These are phyloP conservation scores for Falcaria lacertinaria DNA, from an alignment of 2,888 invertebrate genomes.

Conservation along the genomic window DNA sequence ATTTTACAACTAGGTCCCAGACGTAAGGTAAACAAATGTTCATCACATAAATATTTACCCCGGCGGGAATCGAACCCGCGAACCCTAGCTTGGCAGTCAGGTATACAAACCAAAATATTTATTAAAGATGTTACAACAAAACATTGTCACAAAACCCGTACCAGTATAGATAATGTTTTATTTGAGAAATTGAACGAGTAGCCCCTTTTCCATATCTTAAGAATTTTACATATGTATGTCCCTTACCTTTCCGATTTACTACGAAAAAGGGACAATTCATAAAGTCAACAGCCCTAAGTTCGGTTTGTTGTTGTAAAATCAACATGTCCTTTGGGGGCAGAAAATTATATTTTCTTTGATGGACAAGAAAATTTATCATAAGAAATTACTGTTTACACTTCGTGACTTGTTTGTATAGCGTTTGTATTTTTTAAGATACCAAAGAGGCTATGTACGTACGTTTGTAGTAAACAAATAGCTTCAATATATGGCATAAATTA, in stretches of 20 bases:
- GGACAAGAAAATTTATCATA: slow-evolving; percentile 18
- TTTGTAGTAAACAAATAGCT: no score
- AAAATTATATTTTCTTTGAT: slow-evolving; percentile 21
- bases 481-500: neutral
- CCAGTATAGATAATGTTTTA: neutral
- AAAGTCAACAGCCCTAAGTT: neutral
- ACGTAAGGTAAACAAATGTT: no score
- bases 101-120: no score
- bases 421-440: slow-evolving; percentile 14
- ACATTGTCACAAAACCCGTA: no score
- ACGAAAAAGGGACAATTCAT: neutral
- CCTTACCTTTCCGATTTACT: neutral
- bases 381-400: slow-evolving; percentile 22
- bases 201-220: neutral
- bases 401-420: slow-evolving; percentile 10
- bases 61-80: no score
- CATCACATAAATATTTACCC: no score
- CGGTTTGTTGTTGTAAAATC: slow-evolving; percentile 12
- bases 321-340: slow-evolving; percentile 15
- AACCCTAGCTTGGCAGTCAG: no score
- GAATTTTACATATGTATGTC: neutral
- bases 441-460: no score
- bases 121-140: no score
- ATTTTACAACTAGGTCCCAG: no score
- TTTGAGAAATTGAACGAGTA: neutral